Evolutionary conservation across 2,888 invertebrate species (phyloP).

Genomic region (Euproctis similis): DNA sequence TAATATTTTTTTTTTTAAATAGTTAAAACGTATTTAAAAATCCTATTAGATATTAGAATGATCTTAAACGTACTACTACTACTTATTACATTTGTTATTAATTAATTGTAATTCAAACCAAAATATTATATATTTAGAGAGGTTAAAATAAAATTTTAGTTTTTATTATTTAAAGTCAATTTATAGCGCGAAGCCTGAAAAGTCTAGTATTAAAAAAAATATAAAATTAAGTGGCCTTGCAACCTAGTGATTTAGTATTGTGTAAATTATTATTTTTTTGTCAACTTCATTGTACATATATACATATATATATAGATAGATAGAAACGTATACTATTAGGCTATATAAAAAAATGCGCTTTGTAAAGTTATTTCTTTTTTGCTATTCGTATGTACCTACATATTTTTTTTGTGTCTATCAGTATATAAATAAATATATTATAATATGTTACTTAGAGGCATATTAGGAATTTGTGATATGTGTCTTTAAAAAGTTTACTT

Average conservation of each 20-base stretch:
- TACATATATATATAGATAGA: conserved; percentile 63
- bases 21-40: conserved; percentile 72
- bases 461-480: conserved; percentile 74
- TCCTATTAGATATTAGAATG: conserved; percentile 72
- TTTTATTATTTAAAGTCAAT: conserved; percentile 72
- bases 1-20: conserved; percentile 73
- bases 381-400: too few relatives aligned
- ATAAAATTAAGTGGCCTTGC: conserved; percentile 71
- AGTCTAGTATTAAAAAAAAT: too few relatives aligned
- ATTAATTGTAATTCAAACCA: conserved; percentile 73
- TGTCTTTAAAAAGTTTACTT: conserved; percentile 65
- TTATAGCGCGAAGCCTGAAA: conserved; percentile 72
- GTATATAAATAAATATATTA: conserved; percentile 57
- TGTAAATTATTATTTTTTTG: conserved; percentile 63
- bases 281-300: conserved; percentile 60
- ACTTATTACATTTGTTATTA: conserved; percentile 70
- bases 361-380: conserved; percentile 66
- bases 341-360: conserved; percentile 51
- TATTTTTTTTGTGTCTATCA: conserved; percentile 50
- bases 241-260: conserved; percentile 55
- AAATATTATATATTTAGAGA: conserved; percentile 75
- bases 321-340: conserved; percentile 73
- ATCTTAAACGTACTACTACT: too few relatives aligned
- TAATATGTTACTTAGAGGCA: conserved; percentile 73
- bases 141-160: conserved; percentile 71